These are phyloP conservation scores for Agrochola lota DNA, from an alignment of 2,888 invertebrate species.

Conservation along the genomic window DNA sequence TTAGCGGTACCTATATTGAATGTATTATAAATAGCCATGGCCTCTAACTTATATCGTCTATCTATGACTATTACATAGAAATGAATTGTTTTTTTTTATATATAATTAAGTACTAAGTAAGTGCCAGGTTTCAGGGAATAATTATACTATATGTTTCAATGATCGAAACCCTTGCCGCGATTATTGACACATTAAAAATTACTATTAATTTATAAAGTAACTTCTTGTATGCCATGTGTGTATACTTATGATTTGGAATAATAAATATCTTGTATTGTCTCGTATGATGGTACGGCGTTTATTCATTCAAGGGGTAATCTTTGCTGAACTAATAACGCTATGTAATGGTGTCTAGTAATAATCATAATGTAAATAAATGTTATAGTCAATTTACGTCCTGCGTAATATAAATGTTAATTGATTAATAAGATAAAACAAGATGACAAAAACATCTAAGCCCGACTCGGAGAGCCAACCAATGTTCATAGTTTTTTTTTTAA, in stretches of 20 bases:
- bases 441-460: constrained; percentile 4
- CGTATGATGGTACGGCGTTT: constrained; percentile 3
- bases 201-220: constrained; percentile 5
- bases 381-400: constrained; percentile 38
- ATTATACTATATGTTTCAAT: background rate
- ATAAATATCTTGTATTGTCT: constrained; percentile 7
- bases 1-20: constrained; percentile 34
- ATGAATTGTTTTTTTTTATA: constrained; percentile 2
- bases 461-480: background rate
- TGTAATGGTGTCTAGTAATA: constrained; percentile 29
- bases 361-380: constrained; percentile 28
- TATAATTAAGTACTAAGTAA: constrained; percentile 7
- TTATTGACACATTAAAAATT: constrained; percentile 11
- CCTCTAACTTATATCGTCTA: constrained; percentile 47
- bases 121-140: constrained; percentile 26
- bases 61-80: background rate
- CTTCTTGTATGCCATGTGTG: background rate
- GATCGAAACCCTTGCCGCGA: background rate
- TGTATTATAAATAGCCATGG: constrained; percentile 43
- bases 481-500: constrained; percentile 1
- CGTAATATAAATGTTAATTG: constrained; percentile 16
- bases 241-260: background rate
- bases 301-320: background rate
- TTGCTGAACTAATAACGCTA: constrained; percentile 25
- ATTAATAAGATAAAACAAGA: constrained; percentile 10